Conservation (phyloP, 2,888 invertebrate genomes). For the Lysandra coridon region DNA sequence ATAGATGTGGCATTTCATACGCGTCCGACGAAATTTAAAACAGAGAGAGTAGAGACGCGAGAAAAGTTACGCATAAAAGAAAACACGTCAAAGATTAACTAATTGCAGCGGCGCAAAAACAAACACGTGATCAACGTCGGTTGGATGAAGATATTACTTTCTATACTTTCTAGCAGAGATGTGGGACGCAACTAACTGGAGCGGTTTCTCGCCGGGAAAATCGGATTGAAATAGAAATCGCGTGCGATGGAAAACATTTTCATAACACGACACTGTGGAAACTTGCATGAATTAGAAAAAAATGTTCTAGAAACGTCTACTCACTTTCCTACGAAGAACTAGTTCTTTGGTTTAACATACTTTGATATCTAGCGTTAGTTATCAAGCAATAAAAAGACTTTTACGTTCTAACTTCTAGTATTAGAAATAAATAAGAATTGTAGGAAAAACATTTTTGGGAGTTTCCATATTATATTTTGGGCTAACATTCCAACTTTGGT, state of each 20-base stretch:
- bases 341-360: slow-evolving; percentile 16
- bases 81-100: slow-evolving; percentile 17
- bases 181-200: slow-evolving; percentile 76
- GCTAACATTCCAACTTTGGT: background rate
- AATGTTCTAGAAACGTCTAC: slow-evolving; percentile 12
- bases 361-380: background rate
- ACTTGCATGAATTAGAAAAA: slow-evolving; percentile 41
- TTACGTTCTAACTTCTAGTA: background rate
- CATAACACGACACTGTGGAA: slow-evolving; percentile 67
- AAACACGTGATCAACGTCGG: slow-evolving; percentile 69
- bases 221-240: slow-evolving; percentile 80
- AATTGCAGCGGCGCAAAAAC: slow-evolving; percentile 55
- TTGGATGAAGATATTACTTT: slow-evolving; percentile 76
- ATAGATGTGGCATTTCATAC: background rate
- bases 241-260: slow-evolving; percentile 74
- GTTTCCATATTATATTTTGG: background rate
- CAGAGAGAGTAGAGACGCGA: slow-evolving; percentile 35
- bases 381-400: background rate
- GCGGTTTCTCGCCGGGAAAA: slow-evolving; percentile 79
- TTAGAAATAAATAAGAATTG: no score
- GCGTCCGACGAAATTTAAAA: background rate
- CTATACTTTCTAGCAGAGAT: slow-evolving; percentile 80
- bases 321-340: slow-evolving; percentile 19
- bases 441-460: background rate
- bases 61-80: slow-evolving; percentile 61